Evolutionary conservation across 2,113 vertebrate genomes (phyloP).

Genomic region (Turdus rufiventris): DNA sequence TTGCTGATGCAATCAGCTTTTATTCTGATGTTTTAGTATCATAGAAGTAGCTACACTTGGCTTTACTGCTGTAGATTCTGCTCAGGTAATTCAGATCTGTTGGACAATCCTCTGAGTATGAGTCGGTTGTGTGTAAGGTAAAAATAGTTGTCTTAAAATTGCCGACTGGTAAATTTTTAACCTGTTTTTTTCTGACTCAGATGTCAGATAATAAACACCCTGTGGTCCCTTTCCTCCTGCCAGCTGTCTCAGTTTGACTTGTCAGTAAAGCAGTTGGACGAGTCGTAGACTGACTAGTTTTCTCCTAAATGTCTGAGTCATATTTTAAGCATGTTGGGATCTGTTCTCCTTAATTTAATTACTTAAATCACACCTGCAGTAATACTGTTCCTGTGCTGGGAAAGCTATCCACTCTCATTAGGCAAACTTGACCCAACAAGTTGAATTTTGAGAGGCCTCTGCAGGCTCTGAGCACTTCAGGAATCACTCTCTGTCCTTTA

Average conservation of each 20-base stretch:
- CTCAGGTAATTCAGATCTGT: constrained; percentile 34
- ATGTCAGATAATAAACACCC: constrained; percentile 37
- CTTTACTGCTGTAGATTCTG: constrained; percentile 47
- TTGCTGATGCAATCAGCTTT: constrained; percentile 38
- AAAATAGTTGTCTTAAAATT: constrained; percentile 59
- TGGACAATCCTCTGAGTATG: constrained; percentile 39
- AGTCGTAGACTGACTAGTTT: constrained; percentile 33
- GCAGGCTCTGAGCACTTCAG: background rate
- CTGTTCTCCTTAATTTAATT: constrained; percentile 25
- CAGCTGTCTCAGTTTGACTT: constrained; percentile 18
- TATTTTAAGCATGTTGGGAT: constrained; percentile 42
- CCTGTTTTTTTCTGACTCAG: constrained; percentile 32
- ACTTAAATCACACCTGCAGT: constrained; percentile 51
- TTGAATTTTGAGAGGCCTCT: constrained; percentile 7
- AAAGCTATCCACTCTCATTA: background rate
- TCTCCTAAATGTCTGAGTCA: constrained; percentile 41
- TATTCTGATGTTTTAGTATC: constrained; percentile 56
- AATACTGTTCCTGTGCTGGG: background rate
- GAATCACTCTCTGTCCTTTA: background rate
- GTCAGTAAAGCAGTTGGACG: constrained; percentile 17
- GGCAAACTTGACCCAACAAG: constrained; percentile 33
- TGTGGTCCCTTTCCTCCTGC: background rate
- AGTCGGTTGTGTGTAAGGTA: constrained; percentile 30
- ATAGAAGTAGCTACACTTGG: constrained; percentile 42
- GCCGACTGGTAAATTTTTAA: constrained; percentile 29